A percentile compares a stretch with the other conserved stretches of the same genome.
Evolutionary conservation across 2,888 invertebrate genomes (phyloP).

Genomic region (Caenorhabditis plicata): DNA sequence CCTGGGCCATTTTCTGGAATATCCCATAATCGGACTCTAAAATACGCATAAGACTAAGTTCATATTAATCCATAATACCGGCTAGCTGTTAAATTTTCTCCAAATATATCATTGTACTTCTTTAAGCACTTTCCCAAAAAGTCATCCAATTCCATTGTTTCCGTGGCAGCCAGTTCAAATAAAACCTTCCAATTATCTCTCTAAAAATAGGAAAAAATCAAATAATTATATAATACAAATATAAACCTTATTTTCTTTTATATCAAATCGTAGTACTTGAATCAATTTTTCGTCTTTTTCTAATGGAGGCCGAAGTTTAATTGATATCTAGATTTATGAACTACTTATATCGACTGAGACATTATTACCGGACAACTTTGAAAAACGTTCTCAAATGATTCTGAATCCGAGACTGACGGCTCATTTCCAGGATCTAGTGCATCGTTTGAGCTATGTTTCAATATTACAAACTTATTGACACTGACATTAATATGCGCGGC

Average conservation of each 20-base stretch:
- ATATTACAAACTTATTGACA: constrained; percentile 32
- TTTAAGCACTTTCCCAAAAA: constrained; percentile 42
- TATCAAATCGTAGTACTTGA: constrained; percentile 38
- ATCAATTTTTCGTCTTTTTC: constrained; percentile 45
- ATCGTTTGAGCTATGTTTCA: constrained; percentile 24
- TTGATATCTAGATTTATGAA: too few species aligned
- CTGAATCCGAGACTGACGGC: constrained; percentile 12
- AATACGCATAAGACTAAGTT: background rate
- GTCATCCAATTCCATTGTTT: constrained; percentile 32
- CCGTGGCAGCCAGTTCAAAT: constrained; percentile 44
- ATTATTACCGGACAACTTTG: constrained; percentile 34
- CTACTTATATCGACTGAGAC: too few species aligned
- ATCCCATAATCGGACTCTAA: constrained; percentile 46
- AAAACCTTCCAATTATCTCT: constrained; percentile 41
- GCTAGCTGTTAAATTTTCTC: constrained; percentile 27
- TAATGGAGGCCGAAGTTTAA: constrained; percentile 46
- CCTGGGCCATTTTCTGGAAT: background rate
- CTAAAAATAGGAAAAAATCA: constrained; percentile 6
- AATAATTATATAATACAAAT: background rate
- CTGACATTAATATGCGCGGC: constrained; percentile 26
- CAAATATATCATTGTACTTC: constrained; percentile 45
- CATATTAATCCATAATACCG: constrained; percentile 20
- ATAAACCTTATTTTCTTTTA: constrained; percentile 28
- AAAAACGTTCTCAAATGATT: constrained; percentile 10
- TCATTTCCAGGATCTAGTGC: constrained; percentile 27